phyloP scores from a whole-genome alignment of 1,140 invertebrate genomes.

The Musca vetustissima region DNA sequence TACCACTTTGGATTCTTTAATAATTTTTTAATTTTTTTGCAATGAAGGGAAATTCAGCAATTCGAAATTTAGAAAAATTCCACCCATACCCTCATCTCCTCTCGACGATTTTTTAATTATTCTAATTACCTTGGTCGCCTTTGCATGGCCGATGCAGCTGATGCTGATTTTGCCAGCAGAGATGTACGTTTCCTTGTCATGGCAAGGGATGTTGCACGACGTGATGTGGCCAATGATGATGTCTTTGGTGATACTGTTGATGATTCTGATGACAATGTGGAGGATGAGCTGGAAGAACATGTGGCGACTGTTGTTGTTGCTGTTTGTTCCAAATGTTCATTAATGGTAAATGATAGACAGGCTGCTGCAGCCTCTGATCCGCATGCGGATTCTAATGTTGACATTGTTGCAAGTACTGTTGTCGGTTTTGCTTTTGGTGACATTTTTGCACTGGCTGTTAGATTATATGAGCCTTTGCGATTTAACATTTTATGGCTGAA shows the following conservation, averaged over 20 bases:
- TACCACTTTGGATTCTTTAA: too few relatives aligned
- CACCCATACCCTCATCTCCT: too few relatives aligned
- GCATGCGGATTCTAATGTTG: neutral
- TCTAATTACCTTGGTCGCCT: constrained; percentile 2
- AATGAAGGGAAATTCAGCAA: too few relatives aligned
- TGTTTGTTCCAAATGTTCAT: neutral
- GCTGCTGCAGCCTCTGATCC: neutral
- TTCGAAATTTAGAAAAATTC: too few relatives aligned
- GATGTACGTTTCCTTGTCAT: constrained; percentile 3
- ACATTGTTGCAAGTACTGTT: neutral
- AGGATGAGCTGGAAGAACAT: neutral
- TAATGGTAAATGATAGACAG: neutral
- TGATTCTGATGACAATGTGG: neutral
- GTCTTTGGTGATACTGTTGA: neutral
- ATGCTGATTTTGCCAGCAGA: constrained; percentile 8
- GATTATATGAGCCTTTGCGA: constrained; percentile 12
- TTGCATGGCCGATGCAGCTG: constrained; percentile 2
- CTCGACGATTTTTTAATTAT: too few relatives aligned
- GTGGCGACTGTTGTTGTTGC: neutral
- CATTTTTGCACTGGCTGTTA: constrained; percentile 7
- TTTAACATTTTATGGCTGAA: constrained; percentile 14
- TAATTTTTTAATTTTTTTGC: too few relatives aligned
- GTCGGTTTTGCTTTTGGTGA: neutral
- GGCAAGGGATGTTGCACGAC: too few relatives aligned
- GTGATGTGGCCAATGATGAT: neutral